phyloP scores from a whole-genome alignment of 2,888 invertebrate genomes.

The Eupithecia inturbata region DNA sequence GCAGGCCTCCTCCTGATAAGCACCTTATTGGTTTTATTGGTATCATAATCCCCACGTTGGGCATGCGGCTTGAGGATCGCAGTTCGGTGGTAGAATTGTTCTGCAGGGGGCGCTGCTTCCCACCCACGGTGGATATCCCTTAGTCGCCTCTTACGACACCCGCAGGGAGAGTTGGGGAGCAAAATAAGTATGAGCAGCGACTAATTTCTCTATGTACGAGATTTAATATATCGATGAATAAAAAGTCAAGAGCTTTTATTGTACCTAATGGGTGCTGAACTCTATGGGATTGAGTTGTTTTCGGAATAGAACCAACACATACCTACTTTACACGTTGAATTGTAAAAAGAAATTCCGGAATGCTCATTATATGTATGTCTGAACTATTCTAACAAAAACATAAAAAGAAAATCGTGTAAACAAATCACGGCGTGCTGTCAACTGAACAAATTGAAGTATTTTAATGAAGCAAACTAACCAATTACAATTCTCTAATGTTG shows the following conservation, averaged over 20 bases:
- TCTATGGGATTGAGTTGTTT: not conserved
- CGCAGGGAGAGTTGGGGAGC: too few relatives aligned
- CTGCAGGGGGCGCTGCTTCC: too few relatives aligned
- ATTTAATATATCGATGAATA: not conserved
- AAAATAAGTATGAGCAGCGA: too few relatives aligned
- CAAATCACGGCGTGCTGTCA: constrained; percentile 73
- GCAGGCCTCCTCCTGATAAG: too few relatives aligned
- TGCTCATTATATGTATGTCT: constrained; percentile 26
- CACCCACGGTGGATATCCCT: too few relatives aligned
- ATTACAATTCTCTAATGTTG: constrained; percentile 69
- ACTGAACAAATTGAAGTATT: constrained; percentile 73
- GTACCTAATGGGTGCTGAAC: not conserved
- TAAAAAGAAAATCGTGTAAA: constrained; percentile 58
- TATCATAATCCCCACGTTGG: too few relatives aligned
- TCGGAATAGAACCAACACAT: not conserved
- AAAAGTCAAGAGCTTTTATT: not conserved
- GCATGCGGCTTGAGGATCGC: too few relatives aligned
- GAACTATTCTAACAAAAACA: constrained; percentile 27
- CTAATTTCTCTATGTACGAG: not conserved
- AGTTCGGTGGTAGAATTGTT: too few relatives aligned
- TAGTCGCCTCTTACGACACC: too few relatives aligned
- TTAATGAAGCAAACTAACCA: constrained; percentile 75
- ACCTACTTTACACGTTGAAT: not conserved
- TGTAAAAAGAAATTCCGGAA: constrained; percentile 26
- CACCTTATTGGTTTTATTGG: too few relatives aligned